Evolutionary conservation across 2,113 vertebrate species (phyloP).

Genomic region (Gallinago paraguaiae): DNA sequence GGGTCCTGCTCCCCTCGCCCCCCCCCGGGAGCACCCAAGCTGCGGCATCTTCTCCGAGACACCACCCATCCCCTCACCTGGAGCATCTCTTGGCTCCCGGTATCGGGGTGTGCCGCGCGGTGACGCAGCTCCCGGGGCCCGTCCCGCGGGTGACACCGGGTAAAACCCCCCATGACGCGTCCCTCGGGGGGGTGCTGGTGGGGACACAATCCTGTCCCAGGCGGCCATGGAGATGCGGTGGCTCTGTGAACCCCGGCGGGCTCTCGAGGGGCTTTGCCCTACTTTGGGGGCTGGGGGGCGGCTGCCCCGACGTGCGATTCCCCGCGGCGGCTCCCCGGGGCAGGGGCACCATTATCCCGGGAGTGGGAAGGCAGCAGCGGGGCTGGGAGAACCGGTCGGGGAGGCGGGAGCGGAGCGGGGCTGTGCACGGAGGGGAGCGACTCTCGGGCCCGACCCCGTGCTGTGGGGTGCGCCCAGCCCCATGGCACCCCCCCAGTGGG

Average conservation of each 20-base stretch:
- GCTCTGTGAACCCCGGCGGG: not conserved
- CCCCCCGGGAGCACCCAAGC: not conserved
- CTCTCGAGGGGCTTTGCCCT: not conserved
- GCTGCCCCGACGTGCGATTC: not conserved
- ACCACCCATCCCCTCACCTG: not conserved
- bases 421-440: not conserved
- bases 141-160: not conserved
- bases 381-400: conserved; percentile 56
- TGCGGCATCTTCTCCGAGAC: not conserved
- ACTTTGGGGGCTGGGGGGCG: not conserved
- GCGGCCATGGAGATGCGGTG: rapidly evolving
- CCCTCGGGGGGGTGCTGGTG: not conserved
- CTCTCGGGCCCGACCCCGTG: not conserved
- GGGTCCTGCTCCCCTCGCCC: not conserved
- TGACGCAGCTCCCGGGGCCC: not conserved
- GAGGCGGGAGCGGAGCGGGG: not conserved
- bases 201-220: not conserved
- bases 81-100: not conserved
- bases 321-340: not conserved
- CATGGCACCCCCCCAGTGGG: not conserved
- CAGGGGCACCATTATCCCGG: conserved; percentile 16
- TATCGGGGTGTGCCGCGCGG: not conserved
- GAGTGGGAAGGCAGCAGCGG: conserved; percentile 7
- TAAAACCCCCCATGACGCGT: not conserved
- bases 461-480: not conserved